Base-by-base conservation (phyloP, 2,888 invertebrate genomes). In the Rhamphomyia laevipes region DNA sequence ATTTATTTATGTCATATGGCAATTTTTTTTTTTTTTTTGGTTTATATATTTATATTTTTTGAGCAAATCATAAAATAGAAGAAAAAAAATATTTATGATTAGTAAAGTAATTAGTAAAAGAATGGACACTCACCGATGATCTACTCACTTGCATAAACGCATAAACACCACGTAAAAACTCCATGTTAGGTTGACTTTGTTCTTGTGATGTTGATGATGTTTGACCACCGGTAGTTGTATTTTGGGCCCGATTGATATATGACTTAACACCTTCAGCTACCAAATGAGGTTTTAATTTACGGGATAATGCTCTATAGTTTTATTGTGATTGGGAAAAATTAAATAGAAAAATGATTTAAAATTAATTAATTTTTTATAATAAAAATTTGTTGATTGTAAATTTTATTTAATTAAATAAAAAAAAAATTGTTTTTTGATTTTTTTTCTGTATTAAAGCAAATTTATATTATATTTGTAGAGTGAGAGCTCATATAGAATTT, bases 141-240 rank as follows among this genome's bases (percentile, higher is more conserved):
- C 71, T 71, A 71, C 71, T 71, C 68, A 71, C 71, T 71, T 71
- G 71, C 71, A 71, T 71, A 68, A 71, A 71, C 65, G 71, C 71
- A 71, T 71, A 71, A 61, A 71, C 71, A 57, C 71, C 71, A 58
- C 71, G 71, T 71, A 71, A 70, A 70, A 71, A 71, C 67, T 71
- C 71, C 71, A 71, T 71, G 66, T 69, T 70, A 68, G 68, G 70
- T 59, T 69, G 70, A 61, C 51, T 49, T 40, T 70, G 68, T 45
- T 61, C 56, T 63, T 64, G 62, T 59, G 66, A 61, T 47, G 67
- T 59, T 38, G 43, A 43, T 43, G 48, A 35, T 49, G 47, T 48
- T 47, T 48, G 51, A 27, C 21, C n/a, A 27, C 15, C 15, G 15
- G 23, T 23, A 18, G 13, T 13, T 59, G 61, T 62, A 58, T 61